A percentile compares a stretch with the other conserved stretches of the same genome.
Evolutionary conservation across 2,888 invertebrate genomes (phyloP).

Genomic region (Apomyelois bistriatella): DNA sequence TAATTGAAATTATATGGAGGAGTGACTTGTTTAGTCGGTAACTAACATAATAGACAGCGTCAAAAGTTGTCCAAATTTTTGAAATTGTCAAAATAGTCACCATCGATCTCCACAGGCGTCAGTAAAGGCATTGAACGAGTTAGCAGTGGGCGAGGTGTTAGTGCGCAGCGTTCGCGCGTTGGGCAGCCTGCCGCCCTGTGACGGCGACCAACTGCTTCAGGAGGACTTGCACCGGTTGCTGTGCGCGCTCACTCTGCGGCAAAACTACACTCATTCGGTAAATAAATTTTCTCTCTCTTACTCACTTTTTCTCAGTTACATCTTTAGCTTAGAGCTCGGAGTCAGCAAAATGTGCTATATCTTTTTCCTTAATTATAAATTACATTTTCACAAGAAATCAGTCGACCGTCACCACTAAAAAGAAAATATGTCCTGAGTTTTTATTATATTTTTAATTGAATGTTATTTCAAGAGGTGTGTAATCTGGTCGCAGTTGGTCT

Average conservation of each 20-base stretch:
- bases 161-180: slow-evolving; percentile 53
- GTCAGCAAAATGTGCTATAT: too few species aligned
- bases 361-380: too few species aligned
- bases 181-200: slow-evolving; percentile 34
- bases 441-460: too few species aligned
- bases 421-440: too few species aligned
- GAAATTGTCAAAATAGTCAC: neutral
- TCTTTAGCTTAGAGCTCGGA: too few species aligned
- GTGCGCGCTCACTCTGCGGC: slow-evolving; percentile 36
- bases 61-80: too few species aligned
- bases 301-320: too few species aligned
- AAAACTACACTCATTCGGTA: neutral
- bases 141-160: slow-evolving; percentile 42
- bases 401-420: too few species aligned
- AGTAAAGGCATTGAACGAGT: slow-evolving; percentile 51
- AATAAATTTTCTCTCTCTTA: neutral
- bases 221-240: slow-evolving; percentile 56
- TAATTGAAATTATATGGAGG: too few species aligned
- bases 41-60: neutral
- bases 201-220: slow-evolving; percentile 52
- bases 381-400: too few species aligned
- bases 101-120: slow-evolving; percentile 40
- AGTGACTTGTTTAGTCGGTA: neutral
- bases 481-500: too few species aligned
- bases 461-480: too few species aligned